These are phyloP conservation scores for Lates calcarifer DNA, from an alignment of 2,113 vertebrate genomes.

Conservation along the genomic window DNA sequence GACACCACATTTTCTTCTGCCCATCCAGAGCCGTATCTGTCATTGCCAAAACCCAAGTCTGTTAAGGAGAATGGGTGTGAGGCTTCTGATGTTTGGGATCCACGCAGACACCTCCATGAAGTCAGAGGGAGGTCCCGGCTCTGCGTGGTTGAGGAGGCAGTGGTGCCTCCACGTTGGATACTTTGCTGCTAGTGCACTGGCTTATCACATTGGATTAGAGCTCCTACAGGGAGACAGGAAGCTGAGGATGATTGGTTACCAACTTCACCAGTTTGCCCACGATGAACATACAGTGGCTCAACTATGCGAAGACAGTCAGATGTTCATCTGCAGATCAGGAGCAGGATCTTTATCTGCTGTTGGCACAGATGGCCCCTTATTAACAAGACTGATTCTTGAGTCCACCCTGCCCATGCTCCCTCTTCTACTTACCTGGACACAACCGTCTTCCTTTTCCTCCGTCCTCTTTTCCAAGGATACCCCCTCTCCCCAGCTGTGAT, in stretches of 20 bases:
- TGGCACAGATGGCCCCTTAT: slow-evolving; percentile 26
- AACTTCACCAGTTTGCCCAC: slow-evolving; percentile 59
- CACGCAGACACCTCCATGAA: slow-evolving; percentile 67
- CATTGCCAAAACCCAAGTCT: slow-evolving; percentile 68
- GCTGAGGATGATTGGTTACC: slow-evolving; percentile 69
- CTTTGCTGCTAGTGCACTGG: slow-evolving; percentile 60
- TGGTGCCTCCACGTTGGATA: slow-evolving; percentile 57
- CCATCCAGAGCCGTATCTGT: slow-evolving; percentile 75
- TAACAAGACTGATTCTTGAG: slow-evolving; percentile 17
- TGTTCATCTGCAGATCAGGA: slow-evolving; percentile 9
- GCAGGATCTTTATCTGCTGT: slow-evolving; percentile 47
- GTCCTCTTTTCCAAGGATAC: slow-evolving; percentile 39
- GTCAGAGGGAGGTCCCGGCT: slow-evolving; percentile 68
- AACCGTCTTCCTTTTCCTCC: slow-evolving; percentile 21
- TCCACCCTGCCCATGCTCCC: slow-evolving; percentile 15
- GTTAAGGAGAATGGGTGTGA: slow-evolving; percentile 63
- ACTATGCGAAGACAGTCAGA: slow-evolving; percentile 43
- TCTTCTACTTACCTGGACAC: slow-evolving; percentile 35
- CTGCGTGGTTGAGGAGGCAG: slow-evolving; percentile 66
- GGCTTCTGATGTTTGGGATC: slow-evolving; percentile 79
- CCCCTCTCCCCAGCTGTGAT: slow-evolving; percentile 72
- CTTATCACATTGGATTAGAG: slow-evolving; percentile 81
- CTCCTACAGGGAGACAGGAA: slow-evolving; percentile 62
- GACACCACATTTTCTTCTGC: slow-evolving; percentile 73
- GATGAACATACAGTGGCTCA: slow-evolving; percentile 40